These are phyloP conservation scores for Melanerpes formicivorus DNA, from an alignment of 2,113 vertebrate species.

Conservation along the genomic window DNA sequence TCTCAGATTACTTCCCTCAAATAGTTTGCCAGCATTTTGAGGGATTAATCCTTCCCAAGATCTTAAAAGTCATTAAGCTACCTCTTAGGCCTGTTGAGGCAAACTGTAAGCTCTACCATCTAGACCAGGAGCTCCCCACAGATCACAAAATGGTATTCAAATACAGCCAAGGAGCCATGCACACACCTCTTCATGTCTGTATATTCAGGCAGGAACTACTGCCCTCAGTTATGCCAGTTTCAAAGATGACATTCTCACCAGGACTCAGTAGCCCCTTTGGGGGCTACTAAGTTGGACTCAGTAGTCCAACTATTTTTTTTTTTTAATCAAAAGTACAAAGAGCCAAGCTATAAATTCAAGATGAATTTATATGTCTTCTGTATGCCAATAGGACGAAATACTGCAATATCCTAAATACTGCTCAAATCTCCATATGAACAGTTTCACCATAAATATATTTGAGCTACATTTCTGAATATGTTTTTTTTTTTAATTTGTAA, in stretches of 20 bases:
- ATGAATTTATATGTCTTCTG: background rate
- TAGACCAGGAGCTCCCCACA: background rate
- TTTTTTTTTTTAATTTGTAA: background rate
- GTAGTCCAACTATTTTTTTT: background rate
- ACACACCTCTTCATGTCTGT: accelerated
- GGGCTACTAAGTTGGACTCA: background rate
- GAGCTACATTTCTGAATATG: background rate
- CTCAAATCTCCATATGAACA: background rate
- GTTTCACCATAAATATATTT: background rate
- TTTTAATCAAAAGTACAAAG: background rate
- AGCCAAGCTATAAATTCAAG: background rate
- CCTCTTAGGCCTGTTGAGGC: background rate
- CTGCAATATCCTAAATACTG: background rate
- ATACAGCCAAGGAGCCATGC: background rate
- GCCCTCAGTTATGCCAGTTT: background rate
- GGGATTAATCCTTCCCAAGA: no score
- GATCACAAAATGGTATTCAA: background rate
- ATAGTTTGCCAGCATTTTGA: no score
- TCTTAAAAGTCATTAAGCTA: background rate
- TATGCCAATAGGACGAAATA: background rate
- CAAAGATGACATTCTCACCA: background rate
- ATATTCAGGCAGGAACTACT: background rate
- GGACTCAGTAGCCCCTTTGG: background rate
- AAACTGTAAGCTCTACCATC: background rate
- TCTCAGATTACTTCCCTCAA: no score